A percentile compares a stretch with the other conserved stretches of the same genome.
These are phyloP conservation scores for Myotis yumanensis DNA, from an alignment of 2,113 vertebrate species.

Conservation along the genomic window DNA sequence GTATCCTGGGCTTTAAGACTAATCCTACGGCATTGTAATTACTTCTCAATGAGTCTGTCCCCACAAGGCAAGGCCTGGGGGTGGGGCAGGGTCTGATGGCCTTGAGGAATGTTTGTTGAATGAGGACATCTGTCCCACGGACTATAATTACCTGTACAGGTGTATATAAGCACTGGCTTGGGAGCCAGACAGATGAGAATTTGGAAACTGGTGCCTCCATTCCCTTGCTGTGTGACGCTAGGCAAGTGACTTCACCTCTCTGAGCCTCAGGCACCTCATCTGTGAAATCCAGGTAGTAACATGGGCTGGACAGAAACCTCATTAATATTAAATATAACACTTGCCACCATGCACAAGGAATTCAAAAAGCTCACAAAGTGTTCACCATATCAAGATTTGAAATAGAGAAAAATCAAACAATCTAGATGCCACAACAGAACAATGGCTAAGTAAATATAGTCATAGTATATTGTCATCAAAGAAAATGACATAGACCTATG, in stretches of 20 bases:
- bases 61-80: background rate
- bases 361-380: background rate
- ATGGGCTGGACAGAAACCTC: background rate
- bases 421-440: background rate
- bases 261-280: background rate
- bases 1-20: background rate
- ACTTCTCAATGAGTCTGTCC: background rate
- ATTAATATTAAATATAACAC: background rate
- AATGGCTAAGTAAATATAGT: background rate
- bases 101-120: background rate
- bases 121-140: background rate
- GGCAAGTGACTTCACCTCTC: background rate
- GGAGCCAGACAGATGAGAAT: background rate
- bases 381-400: background rate
- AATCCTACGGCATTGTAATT: background rate
- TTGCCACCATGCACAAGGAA: too few species aligned
- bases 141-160: background rate
- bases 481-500: background rate
- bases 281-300: background rate
- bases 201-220: background rate
- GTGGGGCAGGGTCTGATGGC: background rate
- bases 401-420: background rate
- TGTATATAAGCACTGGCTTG: background rate
- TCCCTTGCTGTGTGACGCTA: background rate
- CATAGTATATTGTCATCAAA: background rate